Evolutionary conservation across 2,113 vertebrate species (phyloP).

Genomic region (Cygnus buccinator): DNA sequence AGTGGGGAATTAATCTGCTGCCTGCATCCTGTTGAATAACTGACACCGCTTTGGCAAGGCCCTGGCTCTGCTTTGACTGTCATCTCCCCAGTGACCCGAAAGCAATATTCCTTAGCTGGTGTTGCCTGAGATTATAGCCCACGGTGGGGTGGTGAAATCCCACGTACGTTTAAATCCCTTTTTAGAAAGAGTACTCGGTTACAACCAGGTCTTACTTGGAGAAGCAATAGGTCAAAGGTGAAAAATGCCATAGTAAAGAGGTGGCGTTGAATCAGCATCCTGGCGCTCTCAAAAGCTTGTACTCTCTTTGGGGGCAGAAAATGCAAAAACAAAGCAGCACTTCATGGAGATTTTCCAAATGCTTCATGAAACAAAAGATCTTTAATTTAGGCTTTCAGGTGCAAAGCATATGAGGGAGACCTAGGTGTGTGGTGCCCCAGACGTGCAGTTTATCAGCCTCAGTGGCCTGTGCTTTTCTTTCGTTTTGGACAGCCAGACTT

Average conservation of each 20-base stretch:
- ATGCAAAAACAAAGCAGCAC: background rate
- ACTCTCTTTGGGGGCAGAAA: background rate
- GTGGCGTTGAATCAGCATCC: background rate
- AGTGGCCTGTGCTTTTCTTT: background rate
- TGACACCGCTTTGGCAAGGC: background rate
- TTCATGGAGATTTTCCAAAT: background rate
- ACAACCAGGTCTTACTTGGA: background rate
- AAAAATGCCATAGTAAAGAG: background rate
- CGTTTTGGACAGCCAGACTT: constrained; percentile 1
- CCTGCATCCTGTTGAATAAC: background rate
- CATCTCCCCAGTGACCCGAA: constrained; percentile 40
- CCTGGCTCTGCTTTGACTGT: constrained; percentile 38
- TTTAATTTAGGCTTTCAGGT: background rate
- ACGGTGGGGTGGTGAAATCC: background rate
- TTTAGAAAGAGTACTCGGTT: background rate
- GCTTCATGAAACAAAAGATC: background rate
- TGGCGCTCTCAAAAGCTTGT: background rate
- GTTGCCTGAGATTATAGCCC: background rate
- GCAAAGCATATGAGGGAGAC: background rate
- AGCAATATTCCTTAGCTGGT: constrained; percentile 19
- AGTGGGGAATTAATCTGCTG: background rate
- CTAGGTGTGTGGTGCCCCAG: background rate
- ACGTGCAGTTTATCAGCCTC: background rate
- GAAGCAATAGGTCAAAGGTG: background rate
- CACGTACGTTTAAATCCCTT: background rate